Evolutionary conservation across 2,797 vertebrate species (phyloP), one percentile per base, ranked within the genome.

Genomic region (Antrozous pallidus): DNA sequence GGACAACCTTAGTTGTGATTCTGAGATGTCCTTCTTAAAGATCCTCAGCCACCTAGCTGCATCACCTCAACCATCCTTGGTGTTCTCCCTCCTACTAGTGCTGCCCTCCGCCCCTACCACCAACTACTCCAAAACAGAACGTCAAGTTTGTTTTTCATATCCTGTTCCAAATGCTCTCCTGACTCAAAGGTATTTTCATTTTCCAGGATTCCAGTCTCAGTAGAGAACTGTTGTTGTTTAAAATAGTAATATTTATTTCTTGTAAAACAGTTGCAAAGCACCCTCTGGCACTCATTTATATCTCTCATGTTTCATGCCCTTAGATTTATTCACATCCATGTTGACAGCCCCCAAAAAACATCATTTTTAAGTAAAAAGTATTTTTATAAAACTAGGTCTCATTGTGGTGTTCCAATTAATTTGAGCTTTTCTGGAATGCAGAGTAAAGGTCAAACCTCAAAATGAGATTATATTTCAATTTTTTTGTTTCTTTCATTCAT

Each of bases 321-420:
- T 87, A 45, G 20, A 13, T 45, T 54, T 88, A 45, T 75, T 92
- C 67, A 38, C 9, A 82, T 49, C 28, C 42, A 61, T 80, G 40
- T 61, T 56, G 26, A 77, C 3, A 69, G 56, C 54, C 65, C 85
- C n/a, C 22, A 28, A 61, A 40, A 82, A 45, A 45, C 22, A 36
- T 74, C 65, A 17, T 94, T 95, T 96, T 95, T 87, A 94, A 95
- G 56, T 96, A 96, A 97, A 95, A 80, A 6, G 47, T 71, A 16
- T 97, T 97, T 97, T 97, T 91, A 92, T 94, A 95, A 94, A 94
- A 86, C 28, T 18, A n/a, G 63, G 11, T 81, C 78, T 96, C 40
- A 73, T 78, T 78, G 83, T 96, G 61, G n/a, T 86, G 1, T 56
- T 94, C 58, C 84, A 33, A 93, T 94, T 78, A 69, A 51, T 75